phyloP scores from a whole-genome alignment of 2,888 invertebrate species.

The Panzeria rudis region DNA sequence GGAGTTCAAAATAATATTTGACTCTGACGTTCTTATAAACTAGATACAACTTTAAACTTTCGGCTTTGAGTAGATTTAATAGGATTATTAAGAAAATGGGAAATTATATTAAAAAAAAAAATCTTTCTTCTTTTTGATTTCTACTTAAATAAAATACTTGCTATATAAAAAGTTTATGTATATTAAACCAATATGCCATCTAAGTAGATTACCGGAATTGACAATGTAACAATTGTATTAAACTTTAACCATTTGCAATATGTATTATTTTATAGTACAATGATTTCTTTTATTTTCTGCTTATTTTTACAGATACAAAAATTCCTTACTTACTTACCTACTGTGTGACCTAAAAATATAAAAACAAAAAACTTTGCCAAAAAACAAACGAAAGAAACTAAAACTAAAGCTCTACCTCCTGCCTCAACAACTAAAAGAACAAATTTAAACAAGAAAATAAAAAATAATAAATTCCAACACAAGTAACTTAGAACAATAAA shows the following conservation, averaged over 20 bases:
- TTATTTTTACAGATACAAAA: constrained; percentile 52
- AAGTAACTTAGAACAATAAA: constrained; percentile 60
- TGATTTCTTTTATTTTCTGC: constrained; percentile 5
- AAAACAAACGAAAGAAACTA: constrained; percentile 13
- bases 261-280: constrained; percentile 35
- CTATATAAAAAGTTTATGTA: neutral
- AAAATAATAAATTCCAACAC: constrained; percentile 20
- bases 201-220: constrained; percentile 63
- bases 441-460: constrained; percentile 21
- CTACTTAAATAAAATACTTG: neutral
- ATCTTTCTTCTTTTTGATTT: neutral
- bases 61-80: constrained; percentile 31
- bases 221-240: constrained; percentile 62
- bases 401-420: constrained; percentile 56
- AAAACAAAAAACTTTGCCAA: constrained; percentile 41
- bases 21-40: neutral
- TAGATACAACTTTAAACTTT: neutral
- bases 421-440: constrained; percentile 31
- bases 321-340: constrained; percentile 61
- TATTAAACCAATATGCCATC: constrained; percentile 7
- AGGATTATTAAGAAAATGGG: constrained; percentile 39
- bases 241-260: constrained; percentile 45
- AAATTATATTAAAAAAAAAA: constrained; percentile 2
- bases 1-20: neutral
- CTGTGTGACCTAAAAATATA: constrained; percentile 67